Conservation (phyloP, 2,113 vertebrate genomes). For the Delphinapterus leucas region DNA sequence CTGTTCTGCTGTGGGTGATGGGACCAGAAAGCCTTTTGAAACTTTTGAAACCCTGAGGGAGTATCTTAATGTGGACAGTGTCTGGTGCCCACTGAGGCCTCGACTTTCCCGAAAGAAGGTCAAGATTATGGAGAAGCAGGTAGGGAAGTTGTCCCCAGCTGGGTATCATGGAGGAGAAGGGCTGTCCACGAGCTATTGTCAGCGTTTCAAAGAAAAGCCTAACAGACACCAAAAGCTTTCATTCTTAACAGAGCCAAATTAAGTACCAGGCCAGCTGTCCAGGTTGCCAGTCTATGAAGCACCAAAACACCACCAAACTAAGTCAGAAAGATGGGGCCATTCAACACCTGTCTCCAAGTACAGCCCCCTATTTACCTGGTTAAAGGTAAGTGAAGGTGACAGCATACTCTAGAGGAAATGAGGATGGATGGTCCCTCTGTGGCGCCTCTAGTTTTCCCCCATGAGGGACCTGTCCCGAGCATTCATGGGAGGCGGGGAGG, state of each 20-base stretch:
- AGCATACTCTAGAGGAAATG: not conserved
- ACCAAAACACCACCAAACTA: not conserved
- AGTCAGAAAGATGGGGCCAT: not conserved
- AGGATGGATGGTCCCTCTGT: not conserved
- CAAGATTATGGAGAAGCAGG: not conserved
- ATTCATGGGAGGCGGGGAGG: accelerated
- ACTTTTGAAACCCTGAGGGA: not conserved
- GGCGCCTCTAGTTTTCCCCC: not conserved
- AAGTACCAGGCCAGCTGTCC: not conserved
- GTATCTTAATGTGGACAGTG: not conserved
- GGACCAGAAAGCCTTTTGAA: not conserved
- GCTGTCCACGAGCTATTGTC: not conserved
- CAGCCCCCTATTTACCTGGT: not conserved
- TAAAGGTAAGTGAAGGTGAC: not conserved
- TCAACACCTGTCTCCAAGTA: not conserved
- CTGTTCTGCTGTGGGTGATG: not conserved
- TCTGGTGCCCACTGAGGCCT: not conserved
- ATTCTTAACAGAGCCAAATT: not conserved
- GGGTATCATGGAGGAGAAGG: not conserved
- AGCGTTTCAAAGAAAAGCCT: not conserved
- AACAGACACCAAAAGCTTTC: not conserved
- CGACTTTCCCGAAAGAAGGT: not conserved
- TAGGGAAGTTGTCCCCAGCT: not conserved
- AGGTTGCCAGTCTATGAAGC: not conserved
- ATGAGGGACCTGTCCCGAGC: accelerated